Base-by-base conservation (phyloP, 2,888 invertebrate species). In the Pristionchus fissidentatus region DNA sequence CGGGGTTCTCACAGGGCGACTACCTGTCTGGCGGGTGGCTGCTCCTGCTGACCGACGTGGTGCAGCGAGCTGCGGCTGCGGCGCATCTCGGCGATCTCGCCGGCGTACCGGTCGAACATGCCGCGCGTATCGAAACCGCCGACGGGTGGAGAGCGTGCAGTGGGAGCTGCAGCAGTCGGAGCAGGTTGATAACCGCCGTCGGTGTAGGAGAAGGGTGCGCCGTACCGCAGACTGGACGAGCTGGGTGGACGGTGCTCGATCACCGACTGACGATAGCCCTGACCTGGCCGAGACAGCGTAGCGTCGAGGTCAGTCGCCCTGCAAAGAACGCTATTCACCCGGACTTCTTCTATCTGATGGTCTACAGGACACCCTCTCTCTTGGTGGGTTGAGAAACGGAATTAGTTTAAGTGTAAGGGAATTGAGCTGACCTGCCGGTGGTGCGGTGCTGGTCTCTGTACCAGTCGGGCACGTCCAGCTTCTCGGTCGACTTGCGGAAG, bases 41-140 rank as follows among this genome's bases (percentile, higher is more conserved):
- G 46, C 26, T 52, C 62, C n/a, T 84, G 86, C 78, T 84, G 85
- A 8, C 84, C 88, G 32, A 87, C 60, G 43, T 92, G 91, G 83
- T 91, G 91, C 38, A 92, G 88, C 0, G 91, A 91, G 1, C 88
- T 86, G 8, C 92, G 87, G 15, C 89, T 89, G 29, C 91, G 85
- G 10, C 92, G 85, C 77, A 92, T 78, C 73, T 92, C 92, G 77
- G 91, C 92, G 73, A 92, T 91, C 82, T 92, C 92, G 60, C 89
- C 89, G 66, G 88, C 89, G 85, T 92, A 92, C 77, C 88, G 87
- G 85, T 92, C 92, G 84, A 92, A 92, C 91, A 92, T 91, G 66
- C 92, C 92, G 29, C 88, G 80, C 32, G 91, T 84, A 66, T 88
- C 85, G 60, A 90, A 87, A 2, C 89, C 89, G 85, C 85, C 60